phyloP scores from a whole-genome alignment of 2,888 invertebrate genomes.

The Phyto melanocephala region DNA sequence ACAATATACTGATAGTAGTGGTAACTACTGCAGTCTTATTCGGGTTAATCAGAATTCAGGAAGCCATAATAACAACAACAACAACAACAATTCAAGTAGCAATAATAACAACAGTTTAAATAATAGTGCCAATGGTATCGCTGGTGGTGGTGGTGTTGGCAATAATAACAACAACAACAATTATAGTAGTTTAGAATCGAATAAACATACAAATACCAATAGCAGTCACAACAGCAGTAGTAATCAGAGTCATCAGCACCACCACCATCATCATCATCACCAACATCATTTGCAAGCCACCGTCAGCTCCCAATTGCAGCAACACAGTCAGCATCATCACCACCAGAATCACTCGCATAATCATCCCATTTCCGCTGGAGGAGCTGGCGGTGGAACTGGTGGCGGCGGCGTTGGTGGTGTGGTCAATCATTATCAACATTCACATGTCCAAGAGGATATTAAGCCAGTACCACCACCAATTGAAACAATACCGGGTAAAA shows the following conservation, averaged over 20 bases:
- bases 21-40: slow-evolving; percentile 78
- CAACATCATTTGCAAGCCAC: slow-evolving; percentile 62
- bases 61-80: slow-evolving; percentile 69
- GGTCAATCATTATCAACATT: slow-evolving; percentile 79
- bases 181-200: slow-evolving; percentile 78
- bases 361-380: slow-evolving; percentile 56
- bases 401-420: slow-evolving; percentile 43
- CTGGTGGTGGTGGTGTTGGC: slow-evolving; percentile 65
- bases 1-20: slow-evolving; percentile 77
- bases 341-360: slow-evolving; percentile 66
- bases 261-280: slow-evolving; percentile 77
- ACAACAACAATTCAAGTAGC: slow-evolving; percentile 69
- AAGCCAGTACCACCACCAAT: slow-evolving; percentile 95
- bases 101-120: slow-evolving; percentile 67
- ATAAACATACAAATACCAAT: slow-evolving; percentile 74
- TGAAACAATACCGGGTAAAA: slow-evolving; percentile 93
- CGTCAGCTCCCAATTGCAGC: slow-evolving; percentile 67
- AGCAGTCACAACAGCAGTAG: slow-evolving; percentile 76
- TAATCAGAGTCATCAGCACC: slow-evolving; percentile 77
- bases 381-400: neutral
- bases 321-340: slow-evolving; percentile 77
- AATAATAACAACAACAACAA: slow-evolving; percentile 74
- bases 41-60: slow-evolving; percentile 73
- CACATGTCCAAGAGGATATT: slow-evolving; percentile 82
- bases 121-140: slow-evolving; percentile 67